Conservation (phyloP, 2,113 vertebrate species). For the Myrmecophaga tridactyla region DNA sequence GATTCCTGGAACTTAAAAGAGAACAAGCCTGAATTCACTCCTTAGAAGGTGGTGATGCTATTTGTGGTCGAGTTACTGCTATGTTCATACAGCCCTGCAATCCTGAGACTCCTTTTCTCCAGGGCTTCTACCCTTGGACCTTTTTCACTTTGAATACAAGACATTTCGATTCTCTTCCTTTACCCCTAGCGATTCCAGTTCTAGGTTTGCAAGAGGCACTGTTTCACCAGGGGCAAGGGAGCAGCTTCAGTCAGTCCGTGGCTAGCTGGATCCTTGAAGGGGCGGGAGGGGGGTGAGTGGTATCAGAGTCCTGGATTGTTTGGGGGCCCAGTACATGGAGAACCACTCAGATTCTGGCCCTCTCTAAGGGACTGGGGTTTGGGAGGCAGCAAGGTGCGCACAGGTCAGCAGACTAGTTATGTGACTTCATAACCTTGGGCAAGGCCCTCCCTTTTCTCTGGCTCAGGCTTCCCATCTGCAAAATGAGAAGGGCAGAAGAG, state of each 20-base stretch:
- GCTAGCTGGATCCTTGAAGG: neutral
- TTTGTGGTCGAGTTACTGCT: neutral
- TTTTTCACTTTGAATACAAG: neutral
- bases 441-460: neutral
- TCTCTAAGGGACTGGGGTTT: neutral
- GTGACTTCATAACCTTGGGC: slow-evolving; percentile 2
- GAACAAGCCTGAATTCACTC: neutral
- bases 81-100: neutral
- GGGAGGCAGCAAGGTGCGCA: neutral
- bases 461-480: slow-evolving; percentile 17
- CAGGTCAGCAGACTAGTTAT: neutral
- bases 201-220: neutral
- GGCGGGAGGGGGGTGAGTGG: neutral
- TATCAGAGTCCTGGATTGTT: neutral
- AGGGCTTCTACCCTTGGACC: neutral
- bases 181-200: neutral
- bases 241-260: neutral
- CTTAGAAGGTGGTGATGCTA: neutral
- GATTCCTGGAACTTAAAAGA: neutral
- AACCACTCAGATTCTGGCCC: neutral
- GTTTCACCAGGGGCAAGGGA: neutral
- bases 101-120: neutral
- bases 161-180: neutral
- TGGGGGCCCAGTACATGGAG: neutral
- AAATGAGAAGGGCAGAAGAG: neutral